Evolutionary conservation across 2,797 vertebrate genomes (phyloP), one percentile per base, ranked within the genome.

Genomic region (Onychomys leucogaster): DNA sequence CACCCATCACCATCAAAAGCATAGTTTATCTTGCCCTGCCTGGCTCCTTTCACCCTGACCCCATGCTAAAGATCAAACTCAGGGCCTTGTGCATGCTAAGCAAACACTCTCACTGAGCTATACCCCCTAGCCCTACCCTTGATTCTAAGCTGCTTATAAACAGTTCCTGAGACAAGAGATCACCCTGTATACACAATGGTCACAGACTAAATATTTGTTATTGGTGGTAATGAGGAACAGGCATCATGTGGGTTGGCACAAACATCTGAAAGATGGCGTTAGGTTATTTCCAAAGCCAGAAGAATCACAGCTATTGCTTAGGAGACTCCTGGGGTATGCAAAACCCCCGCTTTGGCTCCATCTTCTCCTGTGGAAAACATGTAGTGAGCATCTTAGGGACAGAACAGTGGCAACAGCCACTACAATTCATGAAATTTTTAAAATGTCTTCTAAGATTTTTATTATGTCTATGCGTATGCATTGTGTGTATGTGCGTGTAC

Each of bases 181-280:
- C 17, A 11, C n/a, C 71, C 49, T 69, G 27, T 46, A 61, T n/a
- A 82, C 29, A 57, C 32, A 92, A 29, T 0, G 88, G 55, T 21
- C 80, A 41, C n/a, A 92, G 83, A 89, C 59, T 88, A 94, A 96
- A 78, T 67, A 87, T 95, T 84, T 95, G 75, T 34, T 81, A 71
- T 3, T 85, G 91, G 83, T 80, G 46, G 43, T 37, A 25, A 90
- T 12, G 71, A 41, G 16, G 82, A 77, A 41, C 37, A 96, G 55
- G 73, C 8, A 43, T 32, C 17, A 6, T 52, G 61, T 80, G 29
- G 27, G n/a, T 75, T 88, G 57, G 73, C 21, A 52, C 57, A 89
- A 71, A 52, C 69, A 41, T 5, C 6, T 16, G 1, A 43, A 67
- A 92, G 92, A 75, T 19, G 43, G 52, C 5, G 61, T 78, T 49